These are phyloP conservation scores for Vultur gryphus DNA, from an alignment of 2,797 vertebrate species.

Conservation along the genomic window DNA sequence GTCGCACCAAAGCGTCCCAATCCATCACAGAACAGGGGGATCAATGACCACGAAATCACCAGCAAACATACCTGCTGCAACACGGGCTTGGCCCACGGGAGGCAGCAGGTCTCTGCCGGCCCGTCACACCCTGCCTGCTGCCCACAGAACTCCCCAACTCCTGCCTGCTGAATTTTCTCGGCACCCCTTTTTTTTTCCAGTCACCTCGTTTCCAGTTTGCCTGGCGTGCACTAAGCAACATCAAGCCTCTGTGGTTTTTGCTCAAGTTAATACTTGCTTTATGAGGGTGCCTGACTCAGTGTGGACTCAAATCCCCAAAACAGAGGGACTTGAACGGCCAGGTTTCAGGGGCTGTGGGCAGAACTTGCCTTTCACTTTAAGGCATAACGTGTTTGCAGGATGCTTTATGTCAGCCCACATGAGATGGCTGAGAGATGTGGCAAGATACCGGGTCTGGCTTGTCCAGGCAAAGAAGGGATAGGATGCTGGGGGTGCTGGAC, in stretches of 20 bases:
- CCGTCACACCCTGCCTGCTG: background rate
- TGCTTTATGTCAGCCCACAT: background rate
- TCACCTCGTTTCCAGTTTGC: background rate
- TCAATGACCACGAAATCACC: background rate
- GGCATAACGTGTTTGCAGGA: background rate
- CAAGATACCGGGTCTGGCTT: background rate
- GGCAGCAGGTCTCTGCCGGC: background rate
- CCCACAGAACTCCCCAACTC: background rate
- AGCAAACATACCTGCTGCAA: background rate
- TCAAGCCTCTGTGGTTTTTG: background rate
- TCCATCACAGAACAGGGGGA: no score
- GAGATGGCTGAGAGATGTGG: background rate
- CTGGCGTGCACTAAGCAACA: background rate
- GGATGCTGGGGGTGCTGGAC: background rate
- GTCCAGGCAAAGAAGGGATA: background rate
- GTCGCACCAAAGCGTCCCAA: rapidly evolving
- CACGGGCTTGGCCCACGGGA: rapidly evolving
- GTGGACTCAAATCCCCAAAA: background rate
- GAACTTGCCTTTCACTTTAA: background rate
- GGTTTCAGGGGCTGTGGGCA: background rate
- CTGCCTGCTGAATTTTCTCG: background rate
- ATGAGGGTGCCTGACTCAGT: rapidly evolving
- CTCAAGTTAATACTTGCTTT: background rate
- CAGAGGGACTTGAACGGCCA: background rate
- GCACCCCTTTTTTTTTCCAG: rapidly evolving